Base-by-base conservation (phyloP, 2,113 vertebrate genomes). In the Delphinapterus leucas region DNA sequence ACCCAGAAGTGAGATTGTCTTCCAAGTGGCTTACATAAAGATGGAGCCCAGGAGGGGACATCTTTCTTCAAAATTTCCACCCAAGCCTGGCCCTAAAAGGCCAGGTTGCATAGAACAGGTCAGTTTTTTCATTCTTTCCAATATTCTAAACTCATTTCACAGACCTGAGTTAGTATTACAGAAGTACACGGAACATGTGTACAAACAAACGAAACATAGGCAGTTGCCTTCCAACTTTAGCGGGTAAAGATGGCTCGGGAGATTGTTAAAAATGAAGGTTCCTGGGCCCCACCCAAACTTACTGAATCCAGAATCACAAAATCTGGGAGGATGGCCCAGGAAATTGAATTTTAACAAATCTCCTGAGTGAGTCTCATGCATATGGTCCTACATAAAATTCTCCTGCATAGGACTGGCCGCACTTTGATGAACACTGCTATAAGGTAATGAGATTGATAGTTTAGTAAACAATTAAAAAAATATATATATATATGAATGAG, bases 51-150 rank as follows among this genome's bases (percentile, higher is more conserved):
- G 47, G 23, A 94, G 26, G 44, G 60, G 38, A n/a, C 36, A 84
- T 55, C 33, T 60, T 93, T 93, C 83, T 93, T 96, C 33, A 93
- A 90, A 97, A 93, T 36, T 58, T 87, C 58, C 74, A 95, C 21
- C 70, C 8, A 33, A 70, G 49, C 74, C 33, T 87, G 76, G 36
- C 58, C 33, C n/a, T 88, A 80, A 83, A 94, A 71, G 77, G 33
- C 47, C 53, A 95, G 60, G 38, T 25, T 88, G 17, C 33, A 76
- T 21, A 80, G 68, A 91, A 77, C 25, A 76, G 41, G 33, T 68
- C 58, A 82, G 20, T 76, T 77, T 96, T 82, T 87, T 36, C 28
- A 88, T 63, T 47, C 70, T 84, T 91, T 76, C 77, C 47, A 81
- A 47, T 73, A 68, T 88, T 91, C 95, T 76, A 41, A 95, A 79